Base-by-base conservation (phyloP, 2,888 invertebrate species). In the Eupithecia vulgata region DNA sequence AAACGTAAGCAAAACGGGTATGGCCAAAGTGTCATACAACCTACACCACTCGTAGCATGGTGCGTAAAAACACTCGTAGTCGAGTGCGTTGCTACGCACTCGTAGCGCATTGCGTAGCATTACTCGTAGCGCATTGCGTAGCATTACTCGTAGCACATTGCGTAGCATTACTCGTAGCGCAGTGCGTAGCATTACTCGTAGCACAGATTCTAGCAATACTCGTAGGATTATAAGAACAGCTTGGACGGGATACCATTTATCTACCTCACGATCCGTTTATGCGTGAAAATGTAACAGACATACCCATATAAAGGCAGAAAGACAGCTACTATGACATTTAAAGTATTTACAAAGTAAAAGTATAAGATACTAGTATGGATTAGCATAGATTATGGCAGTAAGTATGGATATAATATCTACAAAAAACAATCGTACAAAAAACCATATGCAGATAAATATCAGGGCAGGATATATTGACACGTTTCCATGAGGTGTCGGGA, bases 401-500 rank as follows among this genome's bases (percentile, higher is more conserved):
- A 2, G 17, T 7, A 61, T 30, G 5, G 13, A 59, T 68, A 34
- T 57, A 61, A 68, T 21, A 42, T n/a, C n/a, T n/a, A n/a, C n/a
- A n/a, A n/a, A n/a, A n/a, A n/a, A n/a, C n/a, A 61, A 10, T 67
- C 89, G 85, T 79, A 94, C 93, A 88, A 81, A 93, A 93, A 4
- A 86, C 86, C 84, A 93, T 87, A 42, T 87, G 77, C 34, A 93
- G 70, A 72, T 90, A 91, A 10, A 94, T 83, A 68, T 94, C 90
- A 0, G 94, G 93, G 68, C 92, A 93, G 15, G 90, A 85, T 30
- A 85, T 82, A 67, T 80, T 74, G 61, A 93, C 85, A 4, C 88
- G 83, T 35, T 89, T 84, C 94, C 94, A 94, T 3, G 88, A 89
- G 0, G 88, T 85, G 77, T 94, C 94, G 0, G 93, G 90, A 65